These are phyloP conservation scores for Hoplias malabaricus DNA, from an alignment of 2,113 vertebrate species.

Conservation along the genomic window DNA sequence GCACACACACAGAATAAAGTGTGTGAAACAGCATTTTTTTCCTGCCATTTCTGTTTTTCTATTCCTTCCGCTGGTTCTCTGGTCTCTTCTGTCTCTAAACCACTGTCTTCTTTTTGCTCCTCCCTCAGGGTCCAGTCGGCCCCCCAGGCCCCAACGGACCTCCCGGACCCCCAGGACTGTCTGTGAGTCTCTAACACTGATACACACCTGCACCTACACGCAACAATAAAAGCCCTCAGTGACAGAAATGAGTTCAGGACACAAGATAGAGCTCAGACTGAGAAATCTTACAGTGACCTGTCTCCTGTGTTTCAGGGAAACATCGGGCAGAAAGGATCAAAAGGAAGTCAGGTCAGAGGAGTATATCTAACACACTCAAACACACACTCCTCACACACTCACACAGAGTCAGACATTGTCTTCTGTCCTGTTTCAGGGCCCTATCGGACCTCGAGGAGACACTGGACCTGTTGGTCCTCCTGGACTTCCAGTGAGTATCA, in stretches of 20 bases:
- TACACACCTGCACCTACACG: background rate
- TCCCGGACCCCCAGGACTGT: slow-evolving; percentile 84
- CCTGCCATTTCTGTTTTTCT: no score
- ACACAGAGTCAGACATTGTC: background rate
- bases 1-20: background rate
- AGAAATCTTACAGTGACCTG: background rate
- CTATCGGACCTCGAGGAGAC: slow-evolving; percentile 90
- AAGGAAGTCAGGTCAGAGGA: slow-evolving; percentile 70
- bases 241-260: no score
- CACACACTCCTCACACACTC: background rate
- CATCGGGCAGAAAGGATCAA: slow-evolving; percentile 69
- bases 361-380: background rate
- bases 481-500: slow-evolving; percentile 86
- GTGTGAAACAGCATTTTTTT: no score
- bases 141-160: slow-evolving; percentile 81
- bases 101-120: background rate
- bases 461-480: slow-evolving; percentile 84
- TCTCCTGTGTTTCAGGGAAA: slow-evolving; percentile 59
- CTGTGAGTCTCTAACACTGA: slow-evolving; percentile 76
- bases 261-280: no score
- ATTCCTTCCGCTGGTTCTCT: background rate
- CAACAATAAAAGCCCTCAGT: no score
- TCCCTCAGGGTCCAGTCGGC: slow-evolving; percentile 82
- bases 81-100: background rate
- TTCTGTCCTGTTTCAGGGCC: slow-evolving; percentile 74